Evolutionary conservation across 2,113 vertebrate species (phyloP), one percentile per base, ranked within the genome.

Genomic region (Enhydra lutris): DNA sequence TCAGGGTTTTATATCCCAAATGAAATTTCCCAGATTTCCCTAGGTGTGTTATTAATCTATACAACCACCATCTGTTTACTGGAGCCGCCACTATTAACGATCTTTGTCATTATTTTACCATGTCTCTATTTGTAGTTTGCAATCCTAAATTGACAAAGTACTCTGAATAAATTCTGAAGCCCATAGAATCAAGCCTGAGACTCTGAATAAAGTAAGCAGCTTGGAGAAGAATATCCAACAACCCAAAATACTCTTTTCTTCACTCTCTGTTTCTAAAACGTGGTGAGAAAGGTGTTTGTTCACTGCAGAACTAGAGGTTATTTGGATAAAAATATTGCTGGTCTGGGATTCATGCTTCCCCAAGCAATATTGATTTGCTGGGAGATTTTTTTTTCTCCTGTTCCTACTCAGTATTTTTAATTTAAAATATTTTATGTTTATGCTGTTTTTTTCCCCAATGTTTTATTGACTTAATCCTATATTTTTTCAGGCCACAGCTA

Each of bases 1-100:
- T 94, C 81, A 34, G 2, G 55, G n/a, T 90, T 89, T 97, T 97
- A 79, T 94, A 97, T 71, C 34, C 50, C 52, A 91, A 96, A 94
- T 89, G 96, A 94, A 98, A 97, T 98, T 97, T 93, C 45, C 86
- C 55, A 31, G 6, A 91, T 98, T 96, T 98, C 82, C 57, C 98
- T 80, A 96, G 80, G 63, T 89, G 93, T 23, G 23, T 96, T 95
- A 96, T 94, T 59, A 97, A 76, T 93, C 20, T 95, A 81, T 81
- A 42, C 24, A 92, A n/a, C 1, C 94, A 42, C 74, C 95, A 98
- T 95, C 67, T 96, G 13, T 91, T 98, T 92, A 90, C 63, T 79
- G 7, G 57, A 93, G 47, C 39, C 59, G 90, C 89, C 76, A 63
- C 52, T 97, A 90, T 13, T 98, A 93, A 93, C 14, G 78, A 65